Evolutionary conservation across 2,113 vertebrate species (phyloP).

Genomic region (Osmerus mordax): DNA sequence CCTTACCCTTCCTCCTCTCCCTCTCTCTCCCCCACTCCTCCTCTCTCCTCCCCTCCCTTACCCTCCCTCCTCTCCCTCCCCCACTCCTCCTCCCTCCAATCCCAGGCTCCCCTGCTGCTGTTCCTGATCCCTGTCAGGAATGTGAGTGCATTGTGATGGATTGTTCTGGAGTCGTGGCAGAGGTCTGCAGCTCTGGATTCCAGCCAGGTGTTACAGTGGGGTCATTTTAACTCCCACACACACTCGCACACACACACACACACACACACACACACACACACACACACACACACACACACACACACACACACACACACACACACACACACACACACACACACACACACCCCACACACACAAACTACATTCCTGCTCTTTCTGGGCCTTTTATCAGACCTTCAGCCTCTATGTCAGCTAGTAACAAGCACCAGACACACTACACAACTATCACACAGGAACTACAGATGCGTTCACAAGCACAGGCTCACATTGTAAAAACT

Average conservation of each 20-base stretch:
- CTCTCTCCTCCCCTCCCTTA: not conserved
- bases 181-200: slow-evolving; percentile 45
- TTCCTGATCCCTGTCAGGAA: slow-evolving; percentile 42
- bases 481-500: too few species aligned
- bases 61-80: not conserved
- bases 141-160: slow-evolving; percentile 37
- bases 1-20: not conserved
- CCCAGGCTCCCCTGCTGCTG: slow-evolving; percentile 16
- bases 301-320: slow-evolving; percentile 49
- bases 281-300: slow-evolving; percentile 43
- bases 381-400: slow-evolving; percentile 49
- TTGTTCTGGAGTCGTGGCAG: slow-evolving; percentile 36
- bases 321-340: slow-evolving; percentile 41
- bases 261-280: too few species aligned
- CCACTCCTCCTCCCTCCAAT: slow-evolving; percentile 8
- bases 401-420: not conserved
- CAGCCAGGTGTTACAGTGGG: slow-evolving; percentile 35
- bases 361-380: slow-evolving; percentile 57
- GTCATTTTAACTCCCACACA: slow-evolving; percentile 51
- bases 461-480: not conserved
- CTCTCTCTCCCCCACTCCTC: not conserved
- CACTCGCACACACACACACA: slow-evolving; percentile 15
- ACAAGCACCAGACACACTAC: slow-evolving; percentile 35
- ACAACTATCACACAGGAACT: slow-evolving; percentile 1
- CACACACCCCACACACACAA: slow-evolving; percentile 33